Evolutionary conservation across 2,113 vertebrate species (phyloP).

Genomic region (Xenopus borealis): DNA sequence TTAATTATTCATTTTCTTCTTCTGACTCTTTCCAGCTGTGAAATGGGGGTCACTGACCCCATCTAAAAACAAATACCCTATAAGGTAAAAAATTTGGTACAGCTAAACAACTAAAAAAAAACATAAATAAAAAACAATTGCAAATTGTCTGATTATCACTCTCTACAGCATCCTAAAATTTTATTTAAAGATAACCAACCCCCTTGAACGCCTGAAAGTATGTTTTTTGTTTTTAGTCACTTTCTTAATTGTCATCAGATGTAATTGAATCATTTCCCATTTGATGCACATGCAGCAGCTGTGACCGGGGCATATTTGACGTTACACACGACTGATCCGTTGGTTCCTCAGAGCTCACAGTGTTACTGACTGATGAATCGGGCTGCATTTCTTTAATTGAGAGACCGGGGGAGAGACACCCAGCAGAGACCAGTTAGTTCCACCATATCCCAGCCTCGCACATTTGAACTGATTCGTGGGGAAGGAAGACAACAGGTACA

Average conservation of each 20-base stretch:
- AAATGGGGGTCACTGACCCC: no score
- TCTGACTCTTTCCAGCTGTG: no score
- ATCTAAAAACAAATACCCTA: no score
- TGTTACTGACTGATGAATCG: constrained; percentile 44
- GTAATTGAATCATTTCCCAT: background rate
- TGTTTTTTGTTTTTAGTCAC: no score
- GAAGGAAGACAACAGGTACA: constrained; percentile 40
- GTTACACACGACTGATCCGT: constrained; percentile 7
- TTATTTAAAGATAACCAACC: no score
- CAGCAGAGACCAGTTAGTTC: constrained; percentile 46
- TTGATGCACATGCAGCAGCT: background rate
- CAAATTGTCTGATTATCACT: no score
- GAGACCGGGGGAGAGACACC: constrained; percentile 34
- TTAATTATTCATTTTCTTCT: no score
- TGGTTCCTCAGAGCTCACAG: constrained; percentile 28
- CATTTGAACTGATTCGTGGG: constrained; percentile 40
- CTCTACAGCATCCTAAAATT: no score
- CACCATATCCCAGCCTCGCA: constrained; percentile 43
- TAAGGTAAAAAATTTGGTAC: no score
- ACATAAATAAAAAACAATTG: no score
- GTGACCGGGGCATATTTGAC: background rate
- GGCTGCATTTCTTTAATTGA: constrained; percentile 41
- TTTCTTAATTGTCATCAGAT: no score
- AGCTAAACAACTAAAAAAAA: no score
- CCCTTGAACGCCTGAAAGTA: background rate